Evolutionary conservation across 1,140 invertebrate species (phyloP).

Genomic region (Oryctes rhinoceros): DNA sequence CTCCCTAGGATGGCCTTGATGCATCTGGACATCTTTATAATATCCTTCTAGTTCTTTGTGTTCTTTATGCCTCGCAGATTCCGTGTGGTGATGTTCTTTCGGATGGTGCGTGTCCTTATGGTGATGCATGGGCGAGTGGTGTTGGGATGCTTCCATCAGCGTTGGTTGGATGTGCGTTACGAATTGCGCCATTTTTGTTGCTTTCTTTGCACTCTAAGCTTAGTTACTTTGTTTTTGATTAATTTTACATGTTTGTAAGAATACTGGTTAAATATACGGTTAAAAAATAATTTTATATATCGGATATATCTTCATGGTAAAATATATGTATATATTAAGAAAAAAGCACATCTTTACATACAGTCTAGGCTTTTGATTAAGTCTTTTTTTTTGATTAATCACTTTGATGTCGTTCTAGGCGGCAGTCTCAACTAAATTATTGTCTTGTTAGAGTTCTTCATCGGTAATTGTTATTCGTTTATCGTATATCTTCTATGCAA

Average conservation of each 20-base stretch:
- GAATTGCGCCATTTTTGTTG: constrained; percentile 64
- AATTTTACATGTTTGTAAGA: constrained; percentile 24
- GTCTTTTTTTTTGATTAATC: constrained; percentile 11
- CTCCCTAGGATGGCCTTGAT: constrained; percentile 49
- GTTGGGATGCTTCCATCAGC: constrained; percentile 65
- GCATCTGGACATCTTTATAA: constrained; percentile 46
- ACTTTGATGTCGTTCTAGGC: neutral
- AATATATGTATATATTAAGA: neutral
- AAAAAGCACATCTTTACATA: constrained; percentile 33
- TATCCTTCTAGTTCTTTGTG: constrained; percentile 49
- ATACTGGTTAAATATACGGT: constrained; percentile 1
- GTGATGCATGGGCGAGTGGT: constrained; percentile 63
- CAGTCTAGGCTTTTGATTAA: constrained; percentile 16
- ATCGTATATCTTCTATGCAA: neutral
- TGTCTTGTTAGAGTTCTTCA: neutral
- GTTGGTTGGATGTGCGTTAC: constrained; percentile 68
- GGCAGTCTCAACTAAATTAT: constrained; percentile 18
- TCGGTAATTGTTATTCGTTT: neutral
- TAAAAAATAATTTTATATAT: constrained; percentile 26
- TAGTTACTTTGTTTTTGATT: neutral
- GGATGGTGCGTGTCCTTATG: constrained; percentile 46
- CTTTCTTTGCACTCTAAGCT: neutral
- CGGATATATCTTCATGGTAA: constrained; percentile 8
- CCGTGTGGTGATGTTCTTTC: constrained; percentile 45
- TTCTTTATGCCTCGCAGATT: constrained; percentile 39